phyloP scores from a whole-genome alignment of 2,888 invertebrate species.

The Zootermopsis nevadensis region DNA sequence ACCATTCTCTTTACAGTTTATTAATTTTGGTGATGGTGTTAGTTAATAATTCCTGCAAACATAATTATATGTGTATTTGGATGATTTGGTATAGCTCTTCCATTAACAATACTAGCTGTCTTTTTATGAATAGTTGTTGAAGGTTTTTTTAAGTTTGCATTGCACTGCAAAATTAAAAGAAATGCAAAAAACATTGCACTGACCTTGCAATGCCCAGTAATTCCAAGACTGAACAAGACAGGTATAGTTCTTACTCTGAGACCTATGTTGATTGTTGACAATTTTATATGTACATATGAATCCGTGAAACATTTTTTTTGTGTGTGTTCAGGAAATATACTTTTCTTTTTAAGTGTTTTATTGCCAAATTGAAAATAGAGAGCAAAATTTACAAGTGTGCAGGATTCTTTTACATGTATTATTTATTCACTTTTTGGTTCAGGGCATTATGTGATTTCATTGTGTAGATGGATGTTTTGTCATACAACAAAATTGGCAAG shows the following conservation, averaged over 20 bases:
- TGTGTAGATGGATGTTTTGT: neutral
- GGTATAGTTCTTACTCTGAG: neutral
- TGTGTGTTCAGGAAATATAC: neutral
- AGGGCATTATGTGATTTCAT: neutral
- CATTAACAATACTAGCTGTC: neutral
- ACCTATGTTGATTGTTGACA: slow-evolving; percentile 7
- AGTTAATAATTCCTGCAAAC: neutral
- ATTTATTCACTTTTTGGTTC: neutral
- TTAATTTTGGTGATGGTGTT: neutral
- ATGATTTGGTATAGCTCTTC: neutral
- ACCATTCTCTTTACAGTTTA: neutral
- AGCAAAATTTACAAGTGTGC: neutral
- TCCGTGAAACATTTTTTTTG: neutral
- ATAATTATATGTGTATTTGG: neutral
- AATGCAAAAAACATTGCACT: neutral
- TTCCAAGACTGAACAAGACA: neutral
- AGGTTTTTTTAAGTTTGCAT: neutral
- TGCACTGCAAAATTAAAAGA: neutral
- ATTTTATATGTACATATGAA: neutral
- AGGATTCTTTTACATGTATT: neutral
- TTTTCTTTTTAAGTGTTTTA: neutral
- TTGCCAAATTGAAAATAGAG: neutral
- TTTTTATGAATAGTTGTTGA: neutral
- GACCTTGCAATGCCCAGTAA: neutral
- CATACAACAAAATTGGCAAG: neutral